phyloP scores from a whole-genome alignment of 2,888 invertebrate genomes.

The Seira ritae region DNA sequence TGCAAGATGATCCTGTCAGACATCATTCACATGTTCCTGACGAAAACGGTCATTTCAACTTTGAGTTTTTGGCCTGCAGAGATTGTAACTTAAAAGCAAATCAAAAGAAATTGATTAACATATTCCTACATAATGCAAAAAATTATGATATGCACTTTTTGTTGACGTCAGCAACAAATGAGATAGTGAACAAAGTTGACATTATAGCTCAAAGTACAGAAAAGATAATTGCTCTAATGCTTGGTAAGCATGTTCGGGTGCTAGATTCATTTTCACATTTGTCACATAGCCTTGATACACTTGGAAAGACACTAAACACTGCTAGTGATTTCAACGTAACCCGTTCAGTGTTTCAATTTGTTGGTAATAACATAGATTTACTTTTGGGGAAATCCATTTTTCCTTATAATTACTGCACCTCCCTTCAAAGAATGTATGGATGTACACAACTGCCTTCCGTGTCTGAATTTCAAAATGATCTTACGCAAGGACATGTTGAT shows the following conservation, averaged over 20 bases:
- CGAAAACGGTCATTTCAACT: conserved; percentile 12
- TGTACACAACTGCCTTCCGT: neutral
- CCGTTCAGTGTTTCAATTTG: neutral
- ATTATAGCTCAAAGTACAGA: conserved; percentile 11
- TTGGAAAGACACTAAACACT: neutral
- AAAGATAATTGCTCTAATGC: neutral
- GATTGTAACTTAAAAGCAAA: neutral
- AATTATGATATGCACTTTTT: conserved; percentile 3
- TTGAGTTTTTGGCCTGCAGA: neutral
- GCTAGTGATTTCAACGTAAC: neutral
- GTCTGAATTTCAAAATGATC: neutral
- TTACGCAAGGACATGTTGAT: neutral
- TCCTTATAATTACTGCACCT: neutral
- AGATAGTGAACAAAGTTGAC: neutral
- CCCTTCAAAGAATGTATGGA: neutral
- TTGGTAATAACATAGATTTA: neutral
- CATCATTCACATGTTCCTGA: conserved; percentile 22
- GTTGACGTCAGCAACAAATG: neutral
- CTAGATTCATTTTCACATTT: neutral
- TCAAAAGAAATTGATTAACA: neutral
- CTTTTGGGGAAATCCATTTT: neutral
- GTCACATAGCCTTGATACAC: neutral
- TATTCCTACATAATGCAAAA: neutral
- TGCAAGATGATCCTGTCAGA: neutral
- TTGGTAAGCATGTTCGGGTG: neutral